Evolutionary conservation across 1,140 invertebrate genomes (phyloP).

Genomic region (Heliconius eleuchia): DNA sequence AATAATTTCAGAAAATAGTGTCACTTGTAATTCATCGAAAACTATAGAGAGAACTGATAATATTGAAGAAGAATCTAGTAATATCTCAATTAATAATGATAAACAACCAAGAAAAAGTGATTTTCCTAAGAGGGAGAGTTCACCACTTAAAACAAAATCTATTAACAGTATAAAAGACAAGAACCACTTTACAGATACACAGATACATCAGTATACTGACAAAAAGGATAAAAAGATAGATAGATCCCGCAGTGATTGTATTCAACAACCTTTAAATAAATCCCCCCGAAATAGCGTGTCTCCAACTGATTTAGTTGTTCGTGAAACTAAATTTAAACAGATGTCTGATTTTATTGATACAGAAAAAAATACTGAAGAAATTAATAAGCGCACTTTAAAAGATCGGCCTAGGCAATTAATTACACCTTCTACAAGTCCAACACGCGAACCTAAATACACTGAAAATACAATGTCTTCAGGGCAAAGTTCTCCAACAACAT

Average conservation of each 20-base stretch:
- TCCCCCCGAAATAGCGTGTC: slow-evolving; percentile 47
- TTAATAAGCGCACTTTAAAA: slow-evolving; percentile 50
- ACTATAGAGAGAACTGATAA: neutral
- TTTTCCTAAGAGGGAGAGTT: neutral
- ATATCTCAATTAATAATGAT: neutral
- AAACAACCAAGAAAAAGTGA: neutral
- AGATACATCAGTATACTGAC: neutral
- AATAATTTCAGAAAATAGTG: neutral
- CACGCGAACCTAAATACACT: slow-evolving; percentile 60
- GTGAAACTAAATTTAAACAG: slow-evolving; percentile 50
- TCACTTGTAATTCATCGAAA: neutral
- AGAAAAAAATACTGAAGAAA: slow-evolving; percentile 58
- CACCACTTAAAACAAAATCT: slow-evolving; percentile 3
- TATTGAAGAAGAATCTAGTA: neutral
- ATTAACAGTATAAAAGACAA: neutral
- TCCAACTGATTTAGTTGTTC: slow-evolving; percentile 48
- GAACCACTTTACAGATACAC: neutral
- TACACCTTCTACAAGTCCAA: slow-evolving; percentile 75
- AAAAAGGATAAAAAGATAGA: slow-evolving; percentile 8
- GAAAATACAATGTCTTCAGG: slow-evolving; percentile 66
- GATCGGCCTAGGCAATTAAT: slow-evolving; percentile 60
- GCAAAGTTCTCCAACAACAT: slow-evolving; percentile 79
- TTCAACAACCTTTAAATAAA: slow-evolving; percentile 30
- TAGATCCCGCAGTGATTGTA: neutral
- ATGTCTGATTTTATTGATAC: slow-evolving; percentile 53